Evolutionary conservation across 2,888 invertebrate genomes (phyloP), one percentile per base, ranked within the genome.

Genomic region (Tiliacea citrago): DNA sequence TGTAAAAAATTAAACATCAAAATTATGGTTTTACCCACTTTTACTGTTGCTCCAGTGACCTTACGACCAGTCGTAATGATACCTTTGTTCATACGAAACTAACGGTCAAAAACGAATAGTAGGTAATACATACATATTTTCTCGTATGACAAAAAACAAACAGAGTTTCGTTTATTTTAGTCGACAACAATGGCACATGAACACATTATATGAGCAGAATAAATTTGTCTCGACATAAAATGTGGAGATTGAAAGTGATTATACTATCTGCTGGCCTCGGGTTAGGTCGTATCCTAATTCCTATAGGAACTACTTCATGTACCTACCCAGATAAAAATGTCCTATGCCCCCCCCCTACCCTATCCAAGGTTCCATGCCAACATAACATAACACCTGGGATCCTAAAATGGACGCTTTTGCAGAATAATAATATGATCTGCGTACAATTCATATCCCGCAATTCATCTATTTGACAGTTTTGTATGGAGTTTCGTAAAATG

Each of bases 1-100:
- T 51, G 29, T 45, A 63, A 73, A 76, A 75, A 75, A 75, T n/a
- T 61, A 47, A 77, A 29, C 62, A 63, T 75, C 51, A 4, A 72
- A 75, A 86, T 76, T 63, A 84, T 82, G 49, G 71, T 70, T 62
- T 81, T 74, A 73, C 75, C 85, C 77, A 85, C 85, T 87, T 86
- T 88, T 87, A 86, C 87, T 72, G 71, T 16, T 81, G 83, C 58
- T 81, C 87, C 49, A 81, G 61, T 87, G 68, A 88, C 87, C 87
- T 88, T 83, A 74, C 76, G 76, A 74, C 75, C 63, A 45, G 65
- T 45, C 58, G 60, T 79, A 88, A 88, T 84, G 69, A 84, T 76
- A 88, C 71, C 74, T 79, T 78, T 83, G 84, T 86, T 73, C 57
- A 63, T 67, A 70, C 51, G 18, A 79, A 75, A 77, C 47, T 76